These are phyloP conservation scores for Bucorvus abyssinicus DNA, from an alignment of 2,797 vertebrate species.

Conservation along the genomic window DNA sequence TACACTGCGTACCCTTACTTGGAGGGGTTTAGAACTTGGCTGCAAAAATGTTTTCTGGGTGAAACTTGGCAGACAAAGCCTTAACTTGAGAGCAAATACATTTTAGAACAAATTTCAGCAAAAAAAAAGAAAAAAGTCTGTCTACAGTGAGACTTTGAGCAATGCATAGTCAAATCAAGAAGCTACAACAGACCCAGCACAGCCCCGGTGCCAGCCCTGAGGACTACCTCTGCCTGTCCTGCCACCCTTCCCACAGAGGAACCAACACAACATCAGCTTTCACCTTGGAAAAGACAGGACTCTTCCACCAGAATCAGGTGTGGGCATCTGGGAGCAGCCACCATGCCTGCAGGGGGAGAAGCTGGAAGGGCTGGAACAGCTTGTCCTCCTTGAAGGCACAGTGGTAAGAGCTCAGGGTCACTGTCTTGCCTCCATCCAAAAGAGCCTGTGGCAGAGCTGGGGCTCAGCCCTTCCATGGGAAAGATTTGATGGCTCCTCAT, in stretches of 20 bases:
- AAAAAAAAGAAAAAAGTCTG: neutral
- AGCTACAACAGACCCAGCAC: neutral
- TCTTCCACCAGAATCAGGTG: neutral
- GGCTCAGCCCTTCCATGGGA: rapidly evolving
- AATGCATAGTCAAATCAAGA: neutral
- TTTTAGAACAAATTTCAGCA: slow-evolving; percentile 21
- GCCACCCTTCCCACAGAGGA: neutral
- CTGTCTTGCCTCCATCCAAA: rapidly evolving
- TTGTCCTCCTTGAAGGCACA: neutral
- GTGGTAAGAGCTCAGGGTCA: neutral
- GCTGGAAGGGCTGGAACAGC: neutral
- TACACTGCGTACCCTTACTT: neutral
- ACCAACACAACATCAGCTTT: neutral
- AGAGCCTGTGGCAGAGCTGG: neutral
- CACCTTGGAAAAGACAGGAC: neutral
- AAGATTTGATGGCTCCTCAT: neutral
- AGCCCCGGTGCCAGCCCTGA: neutral
- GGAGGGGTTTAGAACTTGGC: slow-evolving; percentile 43
- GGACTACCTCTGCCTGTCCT: neutral
- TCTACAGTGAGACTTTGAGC: neutral
- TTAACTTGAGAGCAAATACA: neutral
- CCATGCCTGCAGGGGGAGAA: neutral
- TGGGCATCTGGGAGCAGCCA: neutral
- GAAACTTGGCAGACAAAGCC: slow-evolving; percentile 13
- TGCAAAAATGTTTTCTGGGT: slow-evolving; percentile 42